Base-by-base conservation (phyloP, 2,113 vertebrate species). In the Tenebrosternarchus preto region DNA sequence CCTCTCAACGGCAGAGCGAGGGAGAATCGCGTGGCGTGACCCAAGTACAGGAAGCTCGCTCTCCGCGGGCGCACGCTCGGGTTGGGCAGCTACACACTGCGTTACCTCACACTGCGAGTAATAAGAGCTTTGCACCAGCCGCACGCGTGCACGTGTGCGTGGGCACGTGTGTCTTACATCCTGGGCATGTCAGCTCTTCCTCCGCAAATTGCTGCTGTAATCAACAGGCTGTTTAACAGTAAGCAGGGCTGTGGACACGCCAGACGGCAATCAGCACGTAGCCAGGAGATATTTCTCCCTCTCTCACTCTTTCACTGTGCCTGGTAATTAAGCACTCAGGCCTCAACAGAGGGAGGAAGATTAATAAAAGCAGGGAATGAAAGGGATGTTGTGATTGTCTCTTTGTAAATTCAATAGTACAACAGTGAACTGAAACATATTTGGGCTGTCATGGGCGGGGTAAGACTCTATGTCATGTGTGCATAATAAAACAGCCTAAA, bases 151-250 rank as follows among this genome's bases (percentile, higher is more conserved):
- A 60, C 61, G 60, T 39, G 36, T 53, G 60, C 71, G 68, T 56
- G 73, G 55, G 67, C 55, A 68, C 61, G 80, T 17, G 33, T 33
- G 25, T 25, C 33, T 63, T 75, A 79, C 83, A 82, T 77, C 77
- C 76, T 75, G 71, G 76, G 67, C 85, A 74, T 82, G 81, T 75
- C 69, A 24, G 64, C 33, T 22, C 64, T 79, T 57, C 71, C 69
- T 61, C 68, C 43, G 59, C 61, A 81, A 81, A 84, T 76, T 77
- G 71, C 68, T 60, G 39, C 43, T 68, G 77, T 75, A 80, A 82
- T 85, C 77, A 80, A 56, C 66, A 71, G 73, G 56, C 76, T 73
- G 64, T 80, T 80, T 82, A 86, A 83, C 80, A 76, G 71, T 79
- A 24, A 69, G 73, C 70, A 71, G 57, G 70, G 80, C 67, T 63